Conservation (phyloP, 2,888 invertebrate species). For the Cosmia pyralina region DNA sequence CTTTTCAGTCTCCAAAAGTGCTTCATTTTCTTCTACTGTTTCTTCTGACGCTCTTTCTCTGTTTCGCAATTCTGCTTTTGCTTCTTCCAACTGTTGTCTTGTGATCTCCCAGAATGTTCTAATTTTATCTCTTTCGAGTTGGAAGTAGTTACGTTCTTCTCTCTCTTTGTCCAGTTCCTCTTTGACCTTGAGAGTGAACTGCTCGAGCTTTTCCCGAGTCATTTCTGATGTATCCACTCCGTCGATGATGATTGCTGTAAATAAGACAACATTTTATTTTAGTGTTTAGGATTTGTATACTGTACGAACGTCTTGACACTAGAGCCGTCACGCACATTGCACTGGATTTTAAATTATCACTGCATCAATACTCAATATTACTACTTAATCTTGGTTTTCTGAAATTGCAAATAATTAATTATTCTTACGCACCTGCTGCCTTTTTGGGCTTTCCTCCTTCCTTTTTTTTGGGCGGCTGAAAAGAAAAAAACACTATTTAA, state of each 20-base stretch:
- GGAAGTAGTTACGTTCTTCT: slow-evolving; percentile 98
- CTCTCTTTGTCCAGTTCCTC: slow-evolving; percentile 98
- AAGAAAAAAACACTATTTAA: slow-evolving; percentile 36
- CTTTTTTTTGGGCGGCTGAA: slow-evolving; percentile 83
- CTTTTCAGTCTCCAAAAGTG: slow-evolving; percentile 96
- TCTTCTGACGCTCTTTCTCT: slow-evolving; percentile 96
- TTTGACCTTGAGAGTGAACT: slow-evolving; percentile 95
- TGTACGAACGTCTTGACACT: neutral
- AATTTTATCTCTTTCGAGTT: slow-evolving; percentile 98
- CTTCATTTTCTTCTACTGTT: slow-evolving; percentile 95
- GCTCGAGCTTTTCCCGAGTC: slow-evolving; percentile 97
- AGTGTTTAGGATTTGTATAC: too few species aligned
- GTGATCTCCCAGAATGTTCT: slow-evolving; percentile 99
- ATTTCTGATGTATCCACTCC: slow-evolving; percentile 97
- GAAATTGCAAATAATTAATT: neutral
- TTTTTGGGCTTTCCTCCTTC: slow-evolving; percentile 77
- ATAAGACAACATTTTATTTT: neutral
- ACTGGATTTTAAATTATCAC: neutral
- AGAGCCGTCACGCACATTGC: too few species aligned
- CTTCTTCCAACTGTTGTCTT: slow-evolving; percentile 96
- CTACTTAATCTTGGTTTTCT: neutral
- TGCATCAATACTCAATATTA: neutral
- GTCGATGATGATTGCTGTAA: slow-evolving; percentile 93
- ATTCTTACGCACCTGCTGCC: slow-evolving; percentile 76
- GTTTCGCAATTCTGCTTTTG: slow-evolving; percentile 92